These are phyloP conservation scores for Seriola aureovittata DNA, from an alignment of 2,113 vertebrate genomes.

Conservation along the genomic window DNA sequence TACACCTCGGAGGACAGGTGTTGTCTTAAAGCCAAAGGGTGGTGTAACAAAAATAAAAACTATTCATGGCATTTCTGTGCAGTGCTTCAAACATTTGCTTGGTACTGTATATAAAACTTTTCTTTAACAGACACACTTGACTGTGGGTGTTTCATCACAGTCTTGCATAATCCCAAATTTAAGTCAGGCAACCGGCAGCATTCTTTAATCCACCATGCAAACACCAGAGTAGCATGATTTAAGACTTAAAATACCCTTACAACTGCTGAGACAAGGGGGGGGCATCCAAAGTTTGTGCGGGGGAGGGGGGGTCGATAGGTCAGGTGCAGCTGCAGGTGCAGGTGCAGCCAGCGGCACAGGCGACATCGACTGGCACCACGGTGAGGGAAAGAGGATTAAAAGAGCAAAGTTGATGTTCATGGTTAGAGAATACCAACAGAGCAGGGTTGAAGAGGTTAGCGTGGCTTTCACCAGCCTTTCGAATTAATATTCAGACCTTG, in stretches of 20 bases:
- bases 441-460: constrained; percentile 27
- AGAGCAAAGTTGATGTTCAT: constrained; percentile 34
- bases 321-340: not conserved
- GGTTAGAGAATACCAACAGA: constrained; percentile 29
- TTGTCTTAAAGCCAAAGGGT: not conserved
- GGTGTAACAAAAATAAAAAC: no score
- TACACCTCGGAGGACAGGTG: not conserved
- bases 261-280: constrained; percentile 12
- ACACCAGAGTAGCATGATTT: not conserved
- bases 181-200: not conserved
- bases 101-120: not conserved
- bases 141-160: constrained; percentile 5
- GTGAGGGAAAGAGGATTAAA: constrained; percentile 21
- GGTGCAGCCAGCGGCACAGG: constrained; percentile 1
- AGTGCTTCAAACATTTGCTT: not conserved
- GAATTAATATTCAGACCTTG: constrained; percentile 60
- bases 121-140: not conserved
- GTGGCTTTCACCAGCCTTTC: not conserved
- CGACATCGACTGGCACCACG: constrained; percentile 1
- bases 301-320: constrained; percentile 25
- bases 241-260: not conserved
- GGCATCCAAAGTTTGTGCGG: constrained; percentile 23
- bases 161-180: constrained; percentile 7
- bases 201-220: constrained; percentile 23
- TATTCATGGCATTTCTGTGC: not conserved